Conservation (phyloP, 2,113 vertebrate genomes). For the Takifugu bimaculatus region DNA sequence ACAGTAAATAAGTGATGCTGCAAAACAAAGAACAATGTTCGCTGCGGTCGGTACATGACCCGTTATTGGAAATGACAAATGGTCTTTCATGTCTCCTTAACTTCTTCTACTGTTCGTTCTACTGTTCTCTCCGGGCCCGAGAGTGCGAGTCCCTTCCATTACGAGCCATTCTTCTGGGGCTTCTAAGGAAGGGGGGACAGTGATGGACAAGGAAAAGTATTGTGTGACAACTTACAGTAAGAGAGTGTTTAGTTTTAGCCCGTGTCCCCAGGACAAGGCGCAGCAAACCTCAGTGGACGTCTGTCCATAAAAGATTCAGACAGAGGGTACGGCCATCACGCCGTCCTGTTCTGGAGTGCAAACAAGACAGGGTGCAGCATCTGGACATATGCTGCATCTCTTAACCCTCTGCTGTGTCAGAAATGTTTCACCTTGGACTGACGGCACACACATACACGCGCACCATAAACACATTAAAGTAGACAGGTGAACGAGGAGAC, state of each 20-base stretch:
- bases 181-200: neutral
- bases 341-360: slow-evolving; percentile 43
- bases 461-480: slow-evolving; percentile 43
- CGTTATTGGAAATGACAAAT: slow-evolving; percentile 70
- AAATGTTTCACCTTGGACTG: slow-evolving; percentile 64
- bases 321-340: slow-evolving; percentile 63
- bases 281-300: slow-evolving; percentile 79
- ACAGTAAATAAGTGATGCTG: slow-evolving; percentile 57
- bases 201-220: slow-evolving; percentile 42
- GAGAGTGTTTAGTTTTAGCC: slow-evolving; percentile 81
- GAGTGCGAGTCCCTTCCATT: slow-evolving; percentile 63
- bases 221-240: slow-evolving; percentile 66
- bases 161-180: slow-evolving; percentile 47
- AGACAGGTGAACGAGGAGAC: slow-evolving; percentile 59
- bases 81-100: slow-evolving; percentile 63
- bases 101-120: slow-evolving; percentile 39
- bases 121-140: slow-evolving; percentile 43
- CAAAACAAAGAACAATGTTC: slow-evolving; percentile 51
- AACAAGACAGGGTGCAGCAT: slow-evolving; percentile 37
- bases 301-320: slow-evolving; percentile 84
- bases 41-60: slow-evolving; percentile 38
- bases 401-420: slow-evolving; percentile 59
- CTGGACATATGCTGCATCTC: slow-evolving; percentile 29
- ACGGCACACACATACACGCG: slow-evolving; percentile 25
- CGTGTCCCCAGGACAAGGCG: slow-evolving; percentile 78